phyloP scores from a whole-genome alignment of 2,113 vertebrate species.

The Chelonoidis abingdonii region DNA sequence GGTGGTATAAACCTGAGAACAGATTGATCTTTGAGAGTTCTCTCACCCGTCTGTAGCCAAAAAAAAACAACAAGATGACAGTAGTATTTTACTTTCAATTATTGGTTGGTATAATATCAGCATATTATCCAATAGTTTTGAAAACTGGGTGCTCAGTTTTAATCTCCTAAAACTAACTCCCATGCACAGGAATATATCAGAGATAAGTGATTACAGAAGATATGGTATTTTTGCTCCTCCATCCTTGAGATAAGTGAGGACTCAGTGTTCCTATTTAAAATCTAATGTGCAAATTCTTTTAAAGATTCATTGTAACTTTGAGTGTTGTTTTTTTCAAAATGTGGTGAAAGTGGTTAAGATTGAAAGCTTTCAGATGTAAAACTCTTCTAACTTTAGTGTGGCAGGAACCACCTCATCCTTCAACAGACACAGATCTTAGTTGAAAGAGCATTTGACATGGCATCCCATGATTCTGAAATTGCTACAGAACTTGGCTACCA shows the following conservation, averaged over 20 bases:
- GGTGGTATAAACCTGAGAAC: background rate
- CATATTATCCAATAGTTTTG: background rate
- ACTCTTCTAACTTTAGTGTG: slow-evolving; percentile 85
- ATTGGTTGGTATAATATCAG: background rate
- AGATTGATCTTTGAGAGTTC: background rate
- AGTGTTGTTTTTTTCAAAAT: background rate
- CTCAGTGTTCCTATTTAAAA: background rate
- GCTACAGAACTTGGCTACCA: slow-evolving; percentile 95
- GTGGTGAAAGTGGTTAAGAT: background rate
- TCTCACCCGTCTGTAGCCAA: background rate
- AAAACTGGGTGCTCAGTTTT: background rate
- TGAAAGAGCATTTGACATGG: slow-evolving; percentile 86
- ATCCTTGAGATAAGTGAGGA: background rate
- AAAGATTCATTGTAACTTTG: background rate
- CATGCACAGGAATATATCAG: background rate
- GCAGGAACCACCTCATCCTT: slow-evolving; percentile 88
- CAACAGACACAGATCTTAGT: slow-evolving; percentile 88
- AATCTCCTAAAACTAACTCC: background rate
- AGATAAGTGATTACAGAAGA: background rate
- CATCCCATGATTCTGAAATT: slow-evolving; percentile 85
- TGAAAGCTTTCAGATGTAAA: background rate
- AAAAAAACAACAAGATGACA: background rate
- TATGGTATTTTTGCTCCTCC: background rate
- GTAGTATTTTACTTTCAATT: background rate
- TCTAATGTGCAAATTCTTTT: background rate